phyloP scores from a whole-genome alignment of 2,113 vertebrate genomes.

The Ciconia maguari region DNA sequence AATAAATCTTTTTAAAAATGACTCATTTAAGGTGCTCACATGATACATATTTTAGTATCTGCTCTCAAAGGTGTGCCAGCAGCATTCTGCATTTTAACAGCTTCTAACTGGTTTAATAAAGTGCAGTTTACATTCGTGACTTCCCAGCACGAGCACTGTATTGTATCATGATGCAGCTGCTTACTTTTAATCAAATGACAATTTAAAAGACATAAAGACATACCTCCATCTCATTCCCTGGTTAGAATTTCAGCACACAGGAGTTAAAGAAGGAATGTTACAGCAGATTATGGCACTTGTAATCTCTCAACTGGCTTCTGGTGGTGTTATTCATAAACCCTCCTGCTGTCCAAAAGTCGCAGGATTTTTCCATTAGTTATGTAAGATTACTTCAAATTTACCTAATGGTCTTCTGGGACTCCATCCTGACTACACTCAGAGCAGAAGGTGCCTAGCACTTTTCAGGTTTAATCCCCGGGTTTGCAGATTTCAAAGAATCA shows the following conservation, averaged over 20 bases:
- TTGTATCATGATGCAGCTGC: slow-evolving; percentile 43
- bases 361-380: slow-evolving; percentile 22
- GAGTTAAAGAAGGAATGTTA: not conserved
- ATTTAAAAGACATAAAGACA: slow-evolving; percentile 8
- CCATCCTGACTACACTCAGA: not conserved
- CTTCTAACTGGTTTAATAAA: slow-evolving; percentile 51
- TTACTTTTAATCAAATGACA: slow-evolving; percentile 60
- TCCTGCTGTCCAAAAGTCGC: slow-evolving; percentile 11
- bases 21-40: slow-evolving; percentile 10
- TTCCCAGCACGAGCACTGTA: slow-evolving; percentile 34
- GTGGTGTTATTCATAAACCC: not conserved
- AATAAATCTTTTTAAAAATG: slow-evolving; percentile 3
- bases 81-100: slow-evolving; percentile 44
- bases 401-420: not conserved
- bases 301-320: slow-evolving; percentile 13
- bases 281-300: not conserved
- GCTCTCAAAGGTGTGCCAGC: slow-evolving; percentile 47
- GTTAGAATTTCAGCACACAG: not conserved
- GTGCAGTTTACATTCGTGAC: slow-evolving; percentile 21
- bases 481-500: not conserved
- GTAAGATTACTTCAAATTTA: slow-evolving; percentile 10
- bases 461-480: not conserved
- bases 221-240: not conserved
- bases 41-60: slow-evolving; percentile 31
- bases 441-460: not conserved